phyloP scores from a whole-genome alignment of 2,113 vertebrate genomes.

The Chlamydotis undulata region DNA sequence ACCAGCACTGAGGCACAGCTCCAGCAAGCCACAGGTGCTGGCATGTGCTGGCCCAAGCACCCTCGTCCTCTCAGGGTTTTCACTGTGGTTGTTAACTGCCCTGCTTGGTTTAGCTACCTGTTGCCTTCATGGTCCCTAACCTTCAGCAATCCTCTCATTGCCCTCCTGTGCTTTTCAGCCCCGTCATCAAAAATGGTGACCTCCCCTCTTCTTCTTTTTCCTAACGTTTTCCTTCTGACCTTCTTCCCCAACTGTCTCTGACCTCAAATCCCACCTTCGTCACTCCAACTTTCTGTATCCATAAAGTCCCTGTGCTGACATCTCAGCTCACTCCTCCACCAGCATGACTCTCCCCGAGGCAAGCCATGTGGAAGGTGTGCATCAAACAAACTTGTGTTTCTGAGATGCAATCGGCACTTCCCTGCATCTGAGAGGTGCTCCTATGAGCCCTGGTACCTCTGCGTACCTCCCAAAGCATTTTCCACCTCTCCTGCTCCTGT shows the following conservation, averaged over 20 bases:
- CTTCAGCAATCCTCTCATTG: not conserved
- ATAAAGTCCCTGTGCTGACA: not conserved
- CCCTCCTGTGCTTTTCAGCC: not conserved
- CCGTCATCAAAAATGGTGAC: not conserved
- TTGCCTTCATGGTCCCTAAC: not conserved
- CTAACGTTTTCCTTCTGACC: not conserved
- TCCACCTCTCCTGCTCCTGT: not conserved
- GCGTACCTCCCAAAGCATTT: not conserved
- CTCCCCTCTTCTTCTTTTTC: not conserved
- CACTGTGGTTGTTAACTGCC: not conserved
- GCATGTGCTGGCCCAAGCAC: not conserved
- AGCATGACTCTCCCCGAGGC: not conserved
- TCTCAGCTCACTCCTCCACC: not conserved
- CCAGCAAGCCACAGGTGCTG: not conserved
- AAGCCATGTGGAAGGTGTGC: rapidly evolving
- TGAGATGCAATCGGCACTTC: rapidly evolving
- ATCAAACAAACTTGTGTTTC: not conserved
- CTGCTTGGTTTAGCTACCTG: not conserved
- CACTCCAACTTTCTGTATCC: not conserved
- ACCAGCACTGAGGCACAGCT: rapidly evolving
- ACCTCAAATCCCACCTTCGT: not conserved
- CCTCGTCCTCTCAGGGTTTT: not conserved
- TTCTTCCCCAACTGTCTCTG: not conserved
- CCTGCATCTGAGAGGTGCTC: not conserved
- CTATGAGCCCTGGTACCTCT: not conserved